These are phyloP conservation scores for Notothenia coriiceps DNA, from an alignment of 2,113 vertebrate species.

Conservation along the genomic window DNA sequence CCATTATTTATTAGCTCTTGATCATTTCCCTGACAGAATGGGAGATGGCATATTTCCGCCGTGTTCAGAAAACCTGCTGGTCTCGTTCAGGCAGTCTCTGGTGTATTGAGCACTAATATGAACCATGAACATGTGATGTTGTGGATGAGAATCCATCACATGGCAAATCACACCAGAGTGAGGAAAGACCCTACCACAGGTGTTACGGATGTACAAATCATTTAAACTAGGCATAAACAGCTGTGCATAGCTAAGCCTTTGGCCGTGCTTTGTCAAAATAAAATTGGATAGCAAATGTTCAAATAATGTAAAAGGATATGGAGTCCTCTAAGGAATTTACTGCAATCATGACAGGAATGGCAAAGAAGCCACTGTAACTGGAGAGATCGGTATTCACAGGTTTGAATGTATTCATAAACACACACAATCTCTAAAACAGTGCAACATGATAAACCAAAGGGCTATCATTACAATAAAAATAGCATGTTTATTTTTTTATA, in stretches of 20 bases:
- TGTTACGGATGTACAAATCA: slow-evolving; percentile 45
- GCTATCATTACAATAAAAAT: slow-evolving; percentile 3
- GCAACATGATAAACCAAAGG: slow-evolving; percentile 5
- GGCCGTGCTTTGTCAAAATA: slow-evolving; percentile 48
- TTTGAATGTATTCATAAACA: background rate
- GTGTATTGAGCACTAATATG: slow-evolving; percentile 39
- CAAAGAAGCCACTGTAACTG: slow-evolving; percentile 31
- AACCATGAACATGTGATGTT: slow-evolving; percentile 47
- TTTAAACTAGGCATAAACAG: slow-evolving; percentile 43
- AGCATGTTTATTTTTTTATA: slow-evolving; percentile 20
- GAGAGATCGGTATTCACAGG: slow-evolving; percentile 26
- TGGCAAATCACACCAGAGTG: slow-evolving; percentile 51
- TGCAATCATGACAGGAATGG: slow-evolving; percentile 24
- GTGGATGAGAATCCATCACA: slow-evolving; percentile 43
- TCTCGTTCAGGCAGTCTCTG: slow-evolving; percentile 37
- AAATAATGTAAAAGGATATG: slow-evolving; percentile 57
- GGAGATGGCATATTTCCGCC: slow-evolving; percentile 44
- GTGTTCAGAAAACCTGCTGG: slow-evolving; percentile 41
- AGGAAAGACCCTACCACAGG: slow-evolving; percentile 47
- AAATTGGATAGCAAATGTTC: slow-evolving; percentile 47
- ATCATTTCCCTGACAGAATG: slow-evolving; percentile 59
- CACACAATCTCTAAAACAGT: background rate
- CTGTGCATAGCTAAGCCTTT: slow-evolving; percentile 45
- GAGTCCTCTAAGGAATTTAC: slow-evolving; percentile 43
- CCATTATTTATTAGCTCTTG: slow-evolving; percentile 70